Evolutionary conservation across 2,888 invertebrate species (phyloP).

Genomic region (Pachydiplax longipennis): DNA sequence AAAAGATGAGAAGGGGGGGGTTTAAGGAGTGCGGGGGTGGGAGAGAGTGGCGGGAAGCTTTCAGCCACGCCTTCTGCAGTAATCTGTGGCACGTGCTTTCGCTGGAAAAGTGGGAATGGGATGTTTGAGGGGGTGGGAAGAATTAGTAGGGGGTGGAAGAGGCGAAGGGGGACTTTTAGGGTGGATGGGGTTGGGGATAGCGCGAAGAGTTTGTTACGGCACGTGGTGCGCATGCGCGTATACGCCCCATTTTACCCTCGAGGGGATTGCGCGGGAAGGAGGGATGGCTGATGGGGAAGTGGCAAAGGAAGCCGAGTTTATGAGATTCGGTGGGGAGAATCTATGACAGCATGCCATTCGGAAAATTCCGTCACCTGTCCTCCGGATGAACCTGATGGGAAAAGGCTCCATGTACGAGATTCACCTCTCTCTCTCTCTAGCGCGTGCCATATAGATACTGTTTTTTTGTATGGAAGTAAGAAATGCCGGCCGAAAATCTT

Average conservation of each 20-base stretch:
- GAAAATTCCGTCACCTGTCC: not conserved
- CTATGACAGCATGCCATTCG: not conserved
- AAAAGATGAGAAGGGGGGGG: not conserved
- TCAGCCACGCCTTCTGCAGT: not conserved
- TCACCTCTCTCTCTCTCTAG: not conserved
- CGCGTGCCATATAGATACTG: not conserved
- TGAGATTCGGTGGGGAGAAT: not conserved
- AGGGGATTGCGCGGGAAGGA: not conserved
- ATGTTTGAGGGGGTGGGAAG: not conserved
- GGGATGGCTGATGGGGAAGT: no score
- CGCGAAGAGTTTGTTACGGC: not conserved
- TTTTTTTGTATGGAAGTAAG: not conserved
- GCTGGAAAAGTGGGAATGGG: not conserved
- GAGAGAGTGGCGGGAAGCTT: not conserved
- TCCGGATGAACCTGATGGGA: not conserved
- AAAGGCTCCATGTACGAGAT: not conserved
- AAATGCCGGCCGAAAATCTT: not conserved
- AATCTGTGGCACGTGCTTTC: not conserved
- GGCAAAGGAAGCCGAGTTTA: not conserved
- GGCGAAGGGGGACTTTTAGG: not conserved
- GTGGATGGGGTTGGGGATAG: not conserved
- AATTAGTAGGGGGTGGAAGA: not conserved
- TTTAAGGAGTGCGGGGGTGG: not conserved
- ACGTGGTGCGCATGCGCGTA: not conserved
- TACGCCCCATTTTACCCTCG: not conserved